phyloP scores from a whole-genome alignment of 2,797 vertebrate genomes.

The Acrocephalus scirpaceus region DNA sequence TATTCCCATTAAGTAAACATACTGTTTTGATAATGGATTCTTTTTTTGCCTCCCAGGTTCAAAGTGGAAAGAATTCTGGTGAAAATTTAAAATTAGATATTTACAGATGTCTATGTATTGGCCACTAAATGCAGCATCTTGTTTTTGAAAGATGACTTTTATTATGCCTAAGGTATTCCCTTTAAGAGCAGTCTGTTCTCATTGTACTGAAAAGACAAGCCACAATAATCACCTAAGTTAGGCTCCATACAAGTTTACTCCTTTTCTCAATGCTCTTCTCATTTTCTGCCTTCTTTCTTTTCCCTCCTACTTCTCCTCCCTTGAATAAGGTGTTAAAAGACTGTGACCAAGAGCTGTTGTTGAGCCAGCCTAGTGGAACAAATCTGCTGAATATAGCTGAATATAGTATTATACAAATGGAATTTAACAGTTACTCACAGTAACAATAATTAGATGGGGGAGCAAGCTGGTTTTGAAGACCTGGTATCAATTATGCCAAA shows the following conservation, averaged over 20 bases:
- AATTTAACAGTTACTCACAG: constrained; percentile 29
- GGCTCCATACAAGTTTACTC: not conserved
- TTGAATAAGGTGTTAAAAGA: constrained; percentile 47
- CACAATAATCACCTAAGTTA: not conserved
- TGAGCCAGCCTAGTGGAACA: constrained; percentile 58
- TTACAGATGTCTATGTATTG: not conserved
- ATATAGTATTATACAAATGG: constrained; percentile 18
- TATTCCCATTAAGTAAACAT: not conserved
- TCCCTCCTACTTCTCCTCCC: constrained; percentile 22
- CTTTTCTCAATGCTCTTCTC: constrained; percentile 17
- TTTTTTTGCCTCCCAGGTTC: not conserved
- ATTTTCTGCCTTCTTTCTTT: constrained; percentile 33
- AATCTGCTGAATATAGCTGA: constrained; percentile 44
- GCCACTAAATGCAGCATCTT: not conserved
- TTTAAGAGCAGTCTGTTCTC: not conserved
- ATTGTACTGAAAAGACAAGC: not conserved
- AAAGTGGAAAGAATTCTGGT: not conserved
- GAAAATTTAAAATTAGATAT: not conserved
- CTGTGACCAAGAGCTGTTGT: constrained; percentile 54
- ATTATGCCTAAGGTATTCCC: not conserved
- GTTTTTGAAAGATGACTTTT: not conserved
- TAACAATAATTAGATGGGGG: constrained; percentile 51
- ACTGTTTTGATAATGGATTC: not conserved
- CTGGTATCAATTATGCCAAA: constrained; percentile 3
- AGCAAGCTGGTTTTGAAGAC: constrained; percentile 8